Conservation (phyloP, 2,113 vertebrate genomes). For the Fulica atra region DNA sequence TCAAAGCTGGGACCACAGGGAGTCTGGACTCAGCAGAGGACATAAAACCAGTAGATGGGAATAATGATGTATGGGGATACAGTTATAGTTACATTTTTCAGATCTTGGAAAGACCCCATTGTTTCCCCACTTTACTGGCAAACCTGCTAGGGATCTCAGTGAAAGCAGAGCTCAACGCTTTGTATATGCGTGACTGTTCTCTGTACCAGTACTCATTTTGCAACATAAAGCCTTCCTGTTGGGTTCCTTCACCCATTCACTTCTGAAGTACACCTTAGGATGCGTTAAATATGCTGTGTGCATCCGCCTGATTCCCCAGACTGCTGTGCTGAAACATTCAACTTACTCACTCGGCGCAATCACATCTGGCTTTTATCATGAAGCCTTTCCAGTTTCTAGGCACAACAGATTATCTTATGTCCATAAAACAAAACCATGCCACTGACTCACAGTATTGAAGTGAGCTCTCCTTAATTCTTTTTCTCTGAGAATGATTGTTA, state of each 20-base stretch:
- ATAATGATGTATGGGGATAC: background rate
- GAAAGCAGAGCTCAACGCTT: background rate
- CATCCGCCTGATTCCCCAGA: background rate
- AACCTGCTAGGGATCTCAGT: background rate
- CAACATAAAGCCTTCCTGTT: background rate
- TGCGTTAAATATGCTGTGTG: background rate
- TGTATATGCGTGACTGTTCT: background rate
- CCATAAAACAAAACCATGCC: background rate
- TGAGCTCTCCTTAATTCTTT: background rate
- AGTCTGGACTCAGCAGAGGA: background rate
- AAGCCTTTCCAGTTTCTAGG: slow-evolving; percentile 25
- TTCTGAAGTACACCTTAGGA: slow-evolving; percentile 31
- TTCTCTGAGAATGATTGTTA: background rate
- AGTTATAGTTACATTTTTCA: background rate
- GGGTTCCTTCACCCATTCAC: slow-evolving; percentile 29
- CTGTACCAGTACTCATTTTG: background rate
- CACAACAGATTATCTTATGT: slow-evolving; percentile 17
- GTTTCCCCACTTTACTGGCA: background rate
- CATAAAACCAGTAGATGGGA: background rate
- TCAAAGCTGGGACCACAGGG: slow-evolving; percentile 7
- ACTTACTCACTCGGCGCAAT: background rate
- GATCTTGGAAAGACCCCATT: background rate
- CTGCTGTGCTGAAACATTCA: slow-evolving; percentile 4
- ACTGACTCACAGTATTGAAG: background rate
- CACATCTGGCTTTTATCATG: slow-evolving; percentile 49